Conservation (phyloP, 2,888 invertebrate genomes). For the Pterostichus niger region DNA sequence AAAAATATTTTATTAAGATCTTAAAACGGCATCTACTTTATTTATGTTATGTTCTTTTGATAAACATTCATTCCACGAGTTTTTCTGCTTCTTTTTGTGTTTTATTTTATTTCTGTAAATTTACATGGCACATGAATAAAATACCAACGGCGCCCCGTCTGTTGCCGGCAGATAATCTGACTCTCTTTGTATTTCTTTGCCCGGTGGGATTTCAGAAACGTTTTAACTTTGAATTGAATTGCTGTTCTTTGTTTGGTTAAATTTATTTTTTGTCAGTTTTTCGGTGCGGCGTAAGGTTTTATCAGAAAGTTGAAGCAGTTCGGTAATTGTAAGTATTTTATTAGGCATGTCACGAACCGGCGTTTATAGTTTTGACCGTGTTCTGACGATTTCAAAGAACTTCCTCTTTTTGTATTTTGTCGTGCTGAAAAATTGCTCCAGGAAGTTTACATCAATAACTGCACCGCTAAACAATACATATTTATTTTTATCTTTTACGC, state of each 20-base stretch:
- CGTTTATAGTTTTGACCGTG: constrained; percentile 41
- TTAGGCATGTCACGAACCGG: constrained; percentile 56
- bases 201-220: constrained; percentile 65
- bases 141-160: constrained; percentile 41
- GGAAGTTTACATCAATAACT: constrained; percentile 35
- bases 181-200: constrained; percentile 63
- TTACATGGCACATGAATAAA: constrained; percentile 65
- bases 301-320: constrained; percentile 51
- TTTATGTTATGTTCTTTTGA: constrained; percentile 65
- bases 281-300: constrained; percentile 29
- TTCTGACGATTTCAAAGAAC: background rate
- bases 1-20: constrained; percentile 67
- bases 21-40: constrained; percentile 66
- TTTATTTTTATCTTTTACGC: constrained; percentile 2
- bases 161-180: constrained; percentile 56
- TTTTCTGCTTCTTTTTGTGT: constrained; percentile 56
- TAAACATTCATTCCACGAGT: constrained; percentile 63
- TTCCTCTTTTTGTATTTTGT: constrained; percentile 24
- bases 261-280: constrained; percentile 65
- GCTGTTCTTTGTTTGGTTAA: constrained; percentile 65
- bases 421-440: constrained; percentile 11
- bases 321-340: constrained; percentile 62
- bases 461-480: background rate
- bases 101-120: constrained; percentile 66
- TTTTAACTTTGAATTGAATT: constrained; percentile 66